A percentile compares a stretch with the other conserved stretches of the same genome.
Evolutionary conservation across 2,113 vertebrate species (phyloP).

Genomic region (Macaca mulatta): DNA sequence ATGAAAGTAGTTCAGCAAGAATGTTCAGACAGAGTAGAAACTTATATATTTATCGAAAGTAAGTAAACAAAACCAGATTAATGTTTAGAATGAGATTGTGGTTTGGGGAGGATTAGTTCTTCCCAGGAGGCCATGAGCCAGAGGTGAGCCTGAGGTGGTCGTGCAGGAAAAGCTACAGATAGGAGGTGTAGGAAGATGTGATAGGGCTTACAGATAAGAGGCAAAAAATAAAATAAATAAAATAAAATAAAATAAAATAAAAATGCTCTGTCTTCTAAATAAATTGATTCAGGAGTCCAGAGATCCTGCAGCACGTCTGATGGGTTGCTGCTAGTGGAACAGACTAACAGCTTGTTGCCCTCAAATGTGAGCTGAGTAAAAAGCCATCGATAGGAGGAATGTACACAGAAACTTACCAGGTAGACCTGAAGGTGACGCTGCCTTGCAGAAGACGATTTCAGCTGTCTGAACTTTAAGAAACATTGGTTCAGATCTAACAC

Average conservation of each 20-base stretch:
- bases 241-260: neutral
- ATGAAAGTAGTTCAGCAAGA: neutral
- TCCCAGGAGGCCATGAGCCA: neutral
- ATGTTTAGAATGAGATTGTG: neutral
- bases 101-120: neutral
- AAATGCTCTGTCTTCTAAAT: neutral
- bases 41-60: fast-evolving
- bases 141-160: neutral
- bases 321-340: neutral
- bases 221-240: too few relatives aligned
- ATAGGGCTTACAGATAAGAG: neutral
- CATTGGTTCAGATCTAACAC: neutral
- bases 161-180: neutral
- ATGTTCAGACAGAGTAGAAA: neutral
- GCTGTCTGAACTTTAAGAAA: neutral
- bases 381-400: neutral
- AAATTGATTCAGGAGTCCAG: neutral
- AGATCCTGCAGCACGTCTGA: neutral
- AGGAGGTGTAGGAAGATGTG: too few relatives aligned
- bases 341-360: neutral
- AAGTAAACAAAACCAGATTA: neutral
- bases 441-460: neutral
- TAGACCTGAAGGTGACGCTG: neutral
- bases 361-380: neutral
- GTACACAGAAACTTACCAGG: neutral